Evolutionary conservation across 2,888 invertebrate species (phyloP), one percentile per base, ranked within the genome.

Genomic region (Machimus atricapillus): DNA sequence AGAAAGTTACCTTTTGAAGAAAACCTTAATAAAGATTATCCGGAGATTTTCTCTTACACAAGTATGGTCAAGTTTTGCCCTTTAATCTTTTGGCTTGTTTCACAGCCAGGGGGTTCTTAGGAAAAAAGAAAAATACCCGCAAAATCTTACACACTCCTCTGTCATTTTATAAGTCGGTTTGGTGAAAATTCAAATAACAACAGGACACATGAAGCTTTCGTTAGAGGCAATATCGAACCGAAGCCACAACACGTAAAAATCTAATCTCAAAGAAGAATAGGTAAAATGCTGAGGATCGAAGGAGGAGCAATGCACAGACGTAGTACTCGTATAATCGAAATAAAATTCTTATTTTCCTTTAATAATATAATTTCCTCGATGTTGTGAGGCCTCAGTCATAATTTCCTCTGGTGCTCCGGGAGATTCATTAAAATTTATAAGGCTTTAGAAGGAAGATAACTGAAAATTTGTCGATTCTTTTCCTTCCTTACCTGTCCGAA

Each of bases 11-110:
- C 23, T 43, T 23, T 78, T n/a, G 23, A n/a, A 19, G 43, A 19
- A 43, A 78, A 78, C 78, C 78, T 43, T 78, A 43, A 78, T 46
- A 37, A 78, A 78, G 78, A 43, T 78, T 40, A 78, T 37, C 78
- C 43, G 78, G 43, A 12, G 9, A 23, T 76, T 40, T 76, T 2
- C 19, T 78, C 23, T 46, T 14, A 78, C 23, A 14, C 37, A 23
- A 43, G 78, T 37, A 78, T 6, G 27, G 78, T 78, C 77, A 19
- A 23, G 19, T 43, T n/a, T 77, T 77, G 37, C 23, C 46, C 37
- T 46, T 78, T 40, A 40, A 37, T 34, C 23, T 37, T 78, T 78
- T 23, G 27, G 66, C 12, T 66, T 66, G 52, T 27, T 66, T 66
- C 4, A 66, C 23, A 27, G 66, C 9, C 12, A 23, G 66, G 12